Conservation (phyloP, 1,140 invertebrate genomes). For the fruit fly (Drosophila melanogaster) region Release_6_plus_ISO1_MT NT_033777.3:12849501-12850000, state of each 20-base stretch:
- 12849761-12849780: constrained; percentile 60
- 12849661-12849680: constrained; percentile 58
- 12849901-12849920: constrained; percentile 19
- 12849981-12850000: constrained; percentile 80
- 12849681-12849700: constrained; percentile 52
- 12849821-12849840: constrained; percentile 26
- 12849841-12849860: constrained; percentile 28
- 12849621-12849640: constrained; percentile 77
- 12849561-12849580: constrained; percentile 59
- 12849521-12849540: constrained; percentile 84
- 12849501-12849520: constrained; percentile 81
- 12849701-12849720: constrained; percentile 68
- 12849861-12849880: constrained; percentile 47
- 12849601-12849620: constrained; percentile 62
- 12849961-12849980: constrained; percentile 68
- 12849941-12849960: constrained; percentile 14
- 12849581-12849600: neutral
- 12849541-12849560: constrained; percentile 70
- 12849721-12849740: constrained; percentile 42
- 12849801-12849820: constrained; percentile 71
- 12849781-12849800: constrained; percentile 53
- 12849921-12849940: constrained; percentile 1
- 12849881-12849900: constrained; percentile 40
- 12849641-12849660: constrained; percentile 82
- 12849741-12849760: constrained; percentile 40